phyloP scores from a whole-genome alignment of 1,140 invertebrate genomes.

The Drosophila pandora region DNA sequence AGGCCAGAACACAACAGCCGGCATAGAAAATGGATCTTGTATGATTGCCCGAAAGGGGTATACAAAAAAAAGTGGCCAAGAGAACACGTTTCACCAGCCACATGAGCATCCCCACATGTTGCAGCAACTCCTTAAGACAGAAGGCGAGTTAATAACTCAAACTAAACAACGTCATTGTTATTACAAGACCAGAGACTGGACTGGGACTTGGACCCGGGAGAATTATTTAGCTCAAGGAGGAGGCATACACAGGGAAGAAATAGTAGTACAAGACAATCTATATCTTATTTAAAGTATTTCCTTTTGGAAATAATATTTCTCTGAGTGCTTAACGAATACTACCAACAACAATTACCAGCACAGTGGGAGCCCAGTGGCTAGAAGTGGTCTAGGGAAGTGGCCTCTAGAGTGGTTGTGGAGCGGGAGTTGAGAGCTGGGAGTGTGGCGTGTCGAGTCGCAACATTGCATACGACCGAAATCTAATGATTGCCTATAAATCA shows the following conservation, averaged over 20 bases:
- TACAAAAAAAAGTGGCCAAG: slow-evolving; percentile 32
- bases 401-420: slow-evolving; percentile 13
- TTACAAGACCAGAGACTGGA: slow-evolving; percentile 46
- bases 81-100: slow-evolving; percentile 23
- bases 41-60: slow-evolving; percentile 11
- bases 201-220: slow-evolving; percentile 6
- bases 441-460: slow-evolving; percentile 39
- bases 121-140: slow-evolving; percentile 32
- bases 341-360: slow-evolving; percentile 75
- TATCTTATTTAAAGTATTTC: too few relatives aligned
- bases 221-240: slow-evolving; percentile 16
- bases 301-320: not conserved
- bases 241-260: slow-evolving; percentile 5
- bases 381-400: slow-evolving; percentile 32
- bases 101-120: not conserved
- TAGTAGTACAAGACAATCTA: too few relatives aligned
- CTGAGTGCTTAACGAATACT: slow-evolving; percentile 17
- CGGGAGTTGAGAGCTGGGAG: not conserved
- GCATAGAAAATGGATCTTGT: slow-evolving; percentile 49
- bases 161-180: slow-evolving; percentile 79
- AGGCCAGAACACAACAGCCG: slow-evolving; percentile 27
- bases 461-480: slow-evolving; percentile 67
- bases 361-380: slow-evolving; percentile 61
- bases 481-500: slow-evolving; percentile 81
- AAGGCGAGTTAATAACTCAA: slow-evolving; percentile 76